A percentile compares a stretch with the other conserved stretches of the same genome.
Conservation (phyloP, 1,140 invertebrate genomes). For the Oryctes rhinoceros region DNA sequence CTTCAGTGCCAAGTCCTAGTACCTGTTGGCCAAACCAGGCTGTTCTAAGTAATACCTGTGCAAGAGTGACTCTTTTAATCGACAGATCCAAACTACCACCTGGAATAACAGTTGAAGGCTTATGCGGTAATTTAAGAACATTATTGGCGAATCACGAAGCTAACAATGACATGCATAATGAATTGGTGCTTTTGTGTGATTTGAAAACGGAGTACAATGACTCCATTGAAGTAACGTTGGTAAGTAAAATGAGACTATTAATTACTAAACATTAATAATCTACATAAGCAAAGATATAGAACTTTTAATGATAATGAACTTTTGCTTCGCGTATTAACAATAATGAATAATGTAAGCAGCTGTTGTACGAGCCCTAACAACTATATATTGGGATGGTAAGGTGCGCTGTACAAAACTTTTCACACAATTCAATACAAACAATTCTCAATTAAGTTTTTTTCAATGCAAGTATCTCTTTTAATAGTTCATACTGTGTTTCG, state of each 20-base stretch:
- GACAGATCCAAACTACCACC: constrained; percentile 70
- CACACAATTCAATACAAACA: no score
- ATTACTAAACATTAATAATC: no score
- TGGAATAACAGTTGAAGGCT: constrained; percentile 76
- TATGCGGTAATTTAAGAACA: constrained; percentile 74
- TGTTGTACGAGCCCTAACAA: no score
- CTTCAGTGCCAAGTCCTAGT: constrained; percentile 75
- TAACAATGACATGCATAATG: constrained; percentile 63
- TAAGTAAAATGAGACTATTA: constrained; percentile 65
- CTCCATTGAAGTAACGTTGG: constrained; percentile 87
- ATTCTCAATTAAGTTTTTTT: no score
- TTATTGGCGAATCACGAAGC: constrained; percentile 71
- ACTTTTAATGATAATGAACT: no score
- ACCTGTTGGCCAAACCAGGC: constrained; percentile 83
- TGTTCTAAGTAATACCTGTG: constrained; percentile 75
- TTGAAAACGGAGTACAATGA: constrained; percentile 81
- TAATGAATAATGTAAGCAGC: no score
- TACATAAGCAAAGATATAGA: no score
- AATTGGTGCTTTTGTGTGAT: constrained; percentile 81
- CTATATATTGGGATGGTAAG: no score
- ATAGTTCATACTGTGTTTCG: no score
- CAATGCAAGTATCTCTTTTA: no score
- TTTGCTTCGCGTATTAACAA: no score
- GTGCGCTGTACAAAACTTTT: no score
- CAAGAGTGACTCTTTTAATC: constrained; percentile 75